A percentile compares a stretch with the other conserved stretches of the same genome.
Conservation (phyloP, 2,797 vertebrate genomes). For the Gallirallus australis region DNA sequence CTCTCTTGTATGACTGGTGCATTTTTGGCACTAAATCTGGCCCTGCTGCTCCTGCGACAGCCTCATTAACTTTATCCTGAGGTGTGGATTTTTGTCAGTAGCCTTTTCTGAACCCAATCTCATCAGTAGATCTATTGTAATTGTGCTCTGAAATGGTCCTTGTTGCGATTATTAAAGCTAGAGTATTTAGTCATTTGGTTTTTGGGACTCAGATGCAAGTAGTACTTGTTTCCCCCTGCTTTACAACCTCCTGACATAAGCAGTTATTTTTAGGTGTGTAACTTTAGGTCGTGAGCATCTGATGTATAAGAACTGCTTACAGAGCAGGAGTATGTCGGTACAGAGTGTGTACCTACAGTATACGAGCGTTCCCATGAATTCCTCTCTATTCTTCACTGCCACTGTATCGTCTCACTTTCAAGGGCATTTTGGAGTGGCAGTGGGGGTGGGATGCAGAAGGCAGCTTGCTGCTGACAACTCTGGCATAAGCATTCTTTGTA, state of each 20-base stretch:
- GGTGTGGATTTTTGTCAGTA: conserved; percentile 50
- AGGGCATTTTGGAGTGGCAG: conserved; percentile 47
- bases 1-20: background rate
- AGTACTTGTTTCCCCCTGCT: conserved; percentile 34
- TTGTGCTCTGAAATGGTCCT: conserved; percentile 4
- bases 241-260: conserved; percentile 42
- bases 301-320: conserved; percentile 58
- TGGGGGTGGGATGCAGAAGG: conserved; percentile 22
- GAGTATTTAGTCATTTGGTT: background rate
- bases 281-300: conserved; percentile 15
- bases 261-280: conserved; percentile 50
- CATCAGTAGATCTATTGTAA: conserved; percentile 45
- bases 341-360: background rate
- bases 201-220: background rate
- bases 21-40: conserved; percentile 67
- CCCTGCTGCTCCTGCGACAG: conserved; percentile 50
- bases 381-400: conserved; percentile 46
- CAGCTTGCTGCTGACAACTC: conserved; percentile 52
- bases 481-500: conserved; percentile 45
- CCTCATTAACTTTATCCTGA: conserved; percentile 70
- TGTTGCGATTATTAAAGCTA: conserved; percentile 3
- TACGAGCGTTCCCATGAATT: conserved; percentile 33
- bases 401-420: conserved; percentile 41
- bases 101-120: conserved; percentile 57
- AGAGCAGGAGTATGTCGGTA: conserved; percentile 35